These are phyloP conservation scores for Chlorocebus sabaeus DNA, from an alignment of 2,113 vertebrate species.

Conservation along the genomic window DNA sequence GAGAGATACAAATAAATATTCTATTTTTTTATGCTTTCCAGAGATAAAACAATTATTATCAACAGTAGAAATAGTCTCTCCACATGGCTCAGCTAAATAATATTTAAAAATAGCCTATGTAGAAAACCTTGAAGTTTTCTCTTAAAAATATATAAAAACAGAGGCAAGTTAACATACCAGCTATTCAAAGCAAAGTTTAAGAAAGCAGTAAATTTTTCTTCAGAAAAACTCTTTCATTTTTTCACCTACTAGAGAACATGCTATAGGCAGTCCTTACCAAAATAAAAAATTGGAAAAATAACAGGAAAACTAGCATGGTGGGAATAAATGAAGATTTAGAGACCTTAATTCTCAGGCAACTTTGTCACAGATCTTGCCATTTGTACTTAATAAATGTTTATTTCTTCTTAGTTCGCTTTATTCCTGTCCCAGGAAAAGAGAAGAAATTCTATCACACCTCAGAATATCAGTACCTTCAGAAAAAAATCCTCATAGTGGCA, in stretches of 20 bases:
- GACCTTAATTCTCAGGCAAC: not conserved
- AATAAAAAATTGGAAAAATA: not conserved
- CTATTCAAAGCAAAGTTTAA: not conserved
- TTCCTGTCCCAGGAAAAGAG: not conserved
- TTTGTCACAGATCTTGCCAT: not conserved
- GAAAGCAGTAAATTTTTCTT: not conserved
- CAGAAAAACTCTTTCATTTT: not conserved
- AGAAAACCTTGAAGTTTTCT: not conserved
- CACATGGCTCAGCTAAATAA: not conserved
- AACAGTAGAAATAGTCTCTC: not conserved
- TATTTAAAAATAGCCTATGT: not conserved
- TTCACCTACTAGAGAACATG: not conserved
- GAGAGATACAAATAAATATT: not conserved
- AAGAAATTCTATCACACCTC: not conserved
- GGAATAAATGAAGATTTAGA: not conserved
- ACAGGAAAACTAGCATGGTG: not conserved
- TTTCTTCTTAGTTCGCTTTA: not conserved
- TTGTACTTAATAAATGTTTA: not conserved
- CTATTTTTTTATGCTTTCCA: not conserved
- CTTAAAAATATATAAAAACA: not conserved
- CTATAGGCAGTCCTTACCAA: not conserved
- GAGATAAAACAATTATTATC: slow-evolving; percentile 26
- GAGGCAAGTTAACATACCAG: slow-evolving; percentile 3
- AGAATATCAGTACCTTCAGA: not conserved
- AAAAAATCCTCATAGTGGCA: not conserved